Evolutionary conservation across 2,888 invertebrate genomes (phyloP), one percentile per base, ranked within the genome.

Genomic region (Spisula subtruncata): DNA sequence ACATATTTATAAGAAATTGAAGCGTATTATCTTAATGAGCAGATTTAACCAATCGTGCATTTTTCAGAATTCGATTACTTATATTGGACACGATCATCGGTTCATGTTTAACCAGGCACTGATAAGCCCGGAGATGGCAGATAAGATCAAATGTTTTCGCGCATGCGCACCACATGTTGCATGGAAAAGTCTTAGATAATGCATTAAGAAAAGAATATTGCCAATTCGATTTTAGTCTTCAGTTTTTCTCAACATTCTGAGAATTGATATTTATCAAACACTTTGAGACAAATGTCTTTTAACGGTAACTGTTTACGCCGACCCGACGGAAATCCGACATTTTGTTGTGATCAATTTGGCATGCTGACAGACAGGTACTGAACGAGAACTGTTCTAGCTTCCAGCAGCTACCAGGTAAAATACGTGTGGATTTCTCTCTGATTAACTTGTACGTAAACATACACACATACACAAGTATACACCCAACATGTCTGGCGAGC

Each of bases 311-410:
- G 60, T 25, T 66, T 66, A 66, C 10, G n/a, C 25, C 25, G 25
- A 2, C n/a, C 60, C 1, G 25, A 66, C 60, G 60, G n/a, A 25
- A n/a, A 66, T 66, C 60, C 60, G 25, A 66, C 60, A 10, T 25
- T 25, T 66, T 25, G 60, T 66, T 25, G 25, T 66, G 25, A 66
- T 66, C n/a, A 66, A 66, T 66, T 66, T 66, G 60, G 60, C 60
- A 66, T 5, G 25, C 4, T 66, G 60, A 66, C 60, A 66, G 60
- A 25, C 60, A 66, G 60, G 60, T 66, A 66, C 25, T 66, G 60
- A 25, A 10, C 12, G 10, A 5, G 60, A 66, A 25, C n/a, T 8
- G 5, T 25, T 66, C 25, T 66, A 66, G 10, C 25, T 25, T 66
- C 60, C 25, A 25, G 60, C 60, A 66, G 60, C 60, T 66, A 25